These are phyloP conservation scores for Ciconia nigra DNA, from an alignment of 2,797 vertebrate species.

Conservation along the genomic window DNA sequence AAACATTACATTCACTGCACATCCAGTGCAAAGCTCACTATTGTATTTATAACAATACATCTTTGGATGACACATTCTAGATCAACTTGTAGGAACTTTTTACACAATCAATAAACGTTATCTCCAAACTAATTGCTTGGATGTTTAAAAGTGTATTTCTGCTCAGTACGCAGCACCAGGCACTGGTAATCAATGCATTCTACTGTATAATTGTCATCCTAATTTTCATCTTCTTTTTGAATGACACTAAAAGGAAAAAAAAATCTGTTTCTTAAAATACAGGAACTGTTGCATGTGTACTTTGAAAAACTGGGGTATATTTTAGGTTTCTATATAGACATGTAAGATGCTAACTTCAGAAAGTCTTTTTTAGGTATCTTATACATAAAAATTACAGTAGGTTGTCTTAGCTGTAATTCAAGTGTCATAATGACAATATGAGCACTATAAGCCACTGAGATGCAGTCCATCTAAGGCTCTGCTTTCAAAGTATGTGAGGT, in stretches of 20 bases:
- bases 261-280: not conserved
- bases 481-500: not conserved
- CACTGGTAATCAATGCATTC: constrained; percentile 16
- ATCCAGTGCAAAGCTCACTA: constrained; percentile 6
- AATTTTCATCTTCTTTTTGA: constrained; percentile 36
- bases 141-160: constrained; percentile 36
- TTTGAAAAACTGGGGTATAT: not conserved
- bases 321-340: not conserved
- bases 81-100: constrained; percentile 28
- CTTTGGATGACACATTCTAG: constrained; percentile 26
- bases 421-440: not conserved
- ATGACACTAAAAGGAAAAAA: not conserved
- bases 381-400: not conserved
- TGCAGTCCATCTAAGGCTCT: not conserved
- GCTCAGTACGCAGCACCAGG: not conserved
- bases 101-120: constrained; percentile 34
- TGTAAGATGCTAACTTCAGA: not conserved
- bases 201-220: not conserved
- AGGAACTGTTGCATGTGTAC: not conserved
- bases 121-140: constrained; percentile 49
- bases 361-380: not conserved
- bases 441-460: not conserved
- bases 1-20: not conserved
- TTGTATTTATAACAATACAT: constrained; percentile 38
- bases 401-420: not conserved